A percentile compares a stretch with the other conserved stretches of the same genome.
Conservation (phyloP, 2,888 invertebrate species). For the Mythimna albipuncta region DNA sequence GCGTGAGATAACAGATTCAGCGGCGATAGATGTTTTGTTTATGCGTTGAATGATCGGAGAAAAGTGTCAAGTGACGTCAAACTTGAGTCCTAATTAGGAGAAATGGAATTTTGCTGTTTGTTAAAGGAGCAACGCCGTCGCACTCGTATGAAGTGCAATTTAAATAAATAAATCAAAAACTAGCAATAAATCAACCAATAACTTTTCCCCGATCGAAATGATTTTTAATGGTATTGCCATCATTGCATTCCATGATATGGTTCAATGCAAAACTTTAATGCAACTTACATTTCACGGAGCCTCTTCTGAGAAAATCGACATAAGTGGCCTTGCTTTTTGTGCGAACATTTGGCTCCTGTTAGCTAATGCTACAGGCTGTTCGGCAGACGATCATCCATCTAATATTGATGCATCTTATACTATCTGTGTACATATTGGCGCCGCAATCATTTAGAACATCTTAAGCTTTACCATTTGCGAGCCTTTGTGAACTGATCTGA, state of each 20-base stretch:
- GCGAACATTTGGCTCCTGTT: slow-evolving; percentile 23
- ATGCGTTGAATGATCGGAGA: slow-evolving; percentile 51
- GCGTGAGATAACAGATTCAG: slow-evolving; percentile 49
- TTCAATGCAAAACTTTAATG: slow-evolving; percentile 15
- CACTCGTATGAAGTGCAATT: not conserved
- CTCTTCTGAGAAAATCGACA: slow-evolving; percentile 25
- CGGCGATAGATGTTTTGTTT: slow-evolving; percentile 51
- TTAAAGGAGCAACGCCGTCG: slow-evolving; percentile 3
- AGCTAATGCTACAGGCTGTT: not conserved
- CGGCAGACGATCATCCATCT: slow-evolving; percentile 19
- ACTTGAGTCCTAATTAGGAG: slow-evolving; percentile 32
- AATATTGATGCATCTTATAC: slow-evolving; percentile 35
- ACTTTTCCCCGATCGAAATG: not conserved
- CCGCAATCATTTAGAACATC: slow-evolving; percentile 16
- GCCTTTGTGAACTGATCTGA: slow-evolving; percentile 25
- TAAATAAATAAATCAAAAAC: slow-evolving; percentile 11
- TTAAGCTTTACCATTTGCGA: slow-evolving; percentile 28
- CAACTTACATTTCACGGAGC: not conserved
- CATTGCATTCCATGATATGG: slow-evolving; percentile 7
- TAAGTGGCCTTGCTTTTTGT: slow-evolving; percentile 29
- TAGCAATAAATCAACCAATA: not conserved
- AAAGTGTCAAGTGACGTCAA: slow-evolving; percentile 40
- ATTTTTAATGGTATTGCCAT: not conserved
- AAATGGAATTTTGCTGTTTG: slow-evolving; percentile 39
- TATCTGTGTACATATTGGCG: slow-evolving; percentile 24